Evolutionary conservation across 1,140 invertebrate genomes (phyloP), one percentile per base, ranked within the genome.

Genomic region (Homarus americanus): DNA sequence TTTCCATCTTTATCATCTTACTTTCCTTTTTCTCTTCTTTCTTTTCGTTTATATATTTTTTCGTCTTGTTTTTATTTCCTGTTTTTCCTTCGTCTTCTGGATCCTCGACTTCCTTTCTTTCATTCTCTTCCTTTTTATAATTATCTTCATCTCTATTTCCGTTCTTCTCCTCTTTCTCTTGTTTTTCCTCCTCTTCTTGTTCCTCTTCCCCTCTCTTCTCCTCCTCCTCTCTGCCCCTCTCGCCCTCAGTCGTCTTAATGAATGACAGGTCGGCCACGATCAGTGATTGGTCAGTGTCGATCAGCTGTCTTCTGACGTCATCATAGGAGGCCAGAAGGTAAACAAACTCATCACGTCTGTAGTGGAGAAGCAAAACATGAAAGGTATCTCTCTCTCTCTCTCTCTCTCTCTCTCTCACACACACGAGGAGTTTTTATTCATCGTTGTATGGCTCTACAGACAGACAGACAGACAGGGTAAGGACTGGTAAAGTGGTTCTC

Each of bases 311-410:
- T 12, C 78, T 28, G 32, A 44, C 41, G 32, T 80, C 78, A 15
- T 53, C 78, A 44, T 80, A 80, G 3, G 24, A 53, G 10, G 12
- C 28, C n/a, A 80, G n/a, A 4, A 80, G 1, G 41, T 80, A 80
- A 28, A 80, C 78, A 80, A 53, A 80, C 41, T 80, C 78, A 7
- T 80, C 41, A 1, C 78, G 7, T 34, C 78, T 80, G n/a, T 20
- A 78, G n/a, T n/a, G n/a, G n/a, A n/a, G n/a, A n/a, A n/a, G n/a
- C n/a, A n/a, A n/a, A n/a, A n/a, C n/a, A n/a, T n/a, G n/a, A n/a
- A n/a, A n/a, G n/a, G n/a, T n/a, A n/a, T n/a, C n/a, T n/a, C n/a
- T n/a, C n/a, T n/a, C n/a, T n/a, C n/a, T n/a, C n/a, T n/a, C n/a
- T n/a, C 4, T 72, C 4, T 24, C 4, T 72, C 24, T 72, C n/a